Evolutionary conservation across 2,888 invertebrate genomes (phyloP).

Genomic region (Entomobrya proxima): DNA sequence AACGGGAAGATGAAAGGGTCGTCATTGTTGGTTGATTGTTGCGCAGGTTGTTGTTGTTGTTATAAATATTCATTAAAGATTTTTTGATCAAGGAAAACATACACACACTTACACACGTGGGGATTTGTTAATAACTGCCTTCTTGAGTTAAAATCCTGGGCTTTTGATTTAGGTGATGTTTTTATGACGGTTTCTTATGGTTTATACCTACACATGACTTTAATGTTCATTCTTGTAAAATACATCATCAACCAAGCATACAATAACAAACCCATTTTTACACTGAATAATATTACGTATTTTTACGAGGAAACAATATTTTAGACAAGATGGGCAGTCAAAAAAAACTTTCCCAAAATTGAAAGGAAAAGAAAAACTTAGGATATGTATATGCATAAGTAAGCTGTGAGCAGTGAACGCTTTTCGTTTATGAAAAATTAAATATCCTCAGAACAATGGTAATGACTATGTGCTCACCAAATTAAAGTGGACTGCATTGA

Average conservation of each 20-base stretch:
- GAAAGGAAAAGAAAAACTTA: conserved; percentile 15
- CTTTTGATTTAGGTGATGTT: conserved; percentile 16
- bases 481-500: neutral
- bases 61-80: conserved; percentile 22
- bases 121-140: neutral
- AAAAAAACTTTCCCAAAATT: conserved; percentile 25
- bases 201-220: neutral
- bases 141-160: neutral
- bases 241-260: neutral
- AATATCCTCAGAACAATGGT: neutral
- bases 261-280: neutral
- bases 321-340: conserved; percentile 3
- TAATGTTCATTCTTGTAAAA: neutral
- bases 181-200: neutral
- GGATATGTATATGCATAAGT: too few relatives aligned
- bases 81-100: neutral
- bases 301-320: neutral
- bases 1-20: neutral
- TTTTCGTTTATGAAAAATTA: neutral
- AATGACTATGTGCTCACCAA: neutral
- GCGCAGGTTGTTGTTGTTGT: too few relatives aligned
- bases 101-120: neutral
- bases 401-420: neutral
- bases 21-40: neutral
- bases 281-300: too few relatives aligned